phyloP scores from a whole-genome alignment of 2,797 vertebrate species.

The Urocyon cinereoargenteus region DNA sequence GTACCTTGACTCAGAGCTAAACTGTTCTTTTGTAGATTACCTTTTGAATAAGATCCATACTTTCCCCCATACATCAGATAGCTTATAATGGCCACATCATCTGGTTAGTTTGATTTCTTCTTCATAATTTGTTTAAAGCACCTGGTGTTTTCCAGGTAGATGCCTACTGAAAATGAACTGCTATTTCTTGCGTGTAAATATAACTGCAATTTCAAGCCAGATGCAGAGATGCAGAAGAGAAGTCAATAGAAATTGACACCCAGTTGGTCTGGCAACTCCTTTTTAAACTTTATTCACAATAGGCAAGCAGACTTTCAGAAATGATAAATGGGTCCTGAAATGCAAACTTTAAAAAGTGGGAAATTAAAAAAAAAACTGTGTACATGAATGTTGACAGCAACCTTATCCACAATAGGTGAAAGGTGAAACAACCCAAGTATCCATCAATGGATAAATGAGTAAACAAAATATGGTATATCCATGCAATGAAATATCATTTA shows the following conservation, averaged over 20 bases:
- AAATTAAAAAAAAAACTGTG: conserved; percentile 44
- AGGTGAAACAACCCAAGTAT: conserved; percentile 19
- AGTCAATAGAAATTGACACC: conserved; percentile 51
- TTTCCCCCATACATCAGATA: conserved; percentile 23
- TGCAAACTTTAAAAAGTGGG: conserved; percentile 5
- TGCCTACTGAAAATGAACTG: conserved; percentile 45
- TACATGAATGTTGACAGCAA: neutral
- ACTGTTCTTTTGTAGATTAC: conserved; percentile 47
- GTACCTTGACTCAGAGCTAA: conserved; percentile 29
- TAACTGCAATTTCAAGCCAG: conserved; percentile 50
- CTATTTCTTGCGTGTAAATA: conserved; percentile 17
- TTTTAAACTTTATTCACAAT: conserved; percentile 54
- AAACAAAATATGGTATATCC: conserved; percentile 23
- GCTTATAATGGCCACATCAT: conserved; percentile 26
- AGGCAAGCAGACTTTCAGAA: conserved; percentile 47
- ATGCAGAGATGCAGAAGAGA: conserved; percentile 63
- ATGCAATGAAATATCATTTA: conserved; percentile 29
- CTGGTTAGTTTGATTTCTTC: conserved; percentile 39
- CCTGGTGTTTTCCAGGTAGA: conserved; percentile 49
- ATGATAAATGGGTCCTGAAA: conserved; percentile 21
- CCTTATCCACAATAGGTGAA: neutral
- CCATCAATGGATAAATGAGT: neutral
- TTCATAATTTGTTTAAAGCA: conserved; percentile 58
- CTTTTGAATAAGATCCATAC: conserved; percentile 52
- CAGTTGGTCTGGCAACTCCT: conserved; percentile 10